Base-by-base conservation (phyloP, 2,797 vertebrate species). In the Crocidura indochinensis region DNA sequence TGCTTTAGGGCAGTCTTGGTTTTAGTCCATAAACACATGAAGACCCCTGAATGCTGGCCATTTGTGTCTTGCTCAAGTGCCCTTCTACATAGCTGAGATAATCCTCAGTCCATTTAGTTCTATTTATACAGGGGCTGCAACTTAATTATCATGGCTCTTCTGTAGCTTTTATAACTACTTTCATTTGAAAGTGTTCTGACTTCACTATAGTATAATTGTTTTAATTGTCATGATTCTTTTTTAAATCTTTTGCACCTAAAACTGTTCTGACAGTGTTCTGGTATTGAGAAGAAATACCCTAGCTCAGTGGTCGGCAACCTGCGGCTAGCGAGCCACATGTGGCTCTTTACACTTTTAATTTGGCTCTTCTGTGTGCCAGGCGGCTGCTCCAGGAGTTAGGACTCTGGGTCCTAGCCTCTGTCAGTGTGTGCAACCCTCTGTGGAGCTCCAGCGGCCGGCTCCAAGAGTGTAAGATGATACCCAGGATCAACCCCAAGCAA, bases 41-140 rank as follows among this genome's bases (percentile, higher is more conserved):
- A 26, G 5, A 7, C 12, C 4, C 0, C n/a, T 0, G 24, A 17
- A 27, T 72, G 68, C 38, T 1, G 7, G 49, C 3, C n/a, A 27
- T 26, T 14, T 38, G 24, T 2, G 26, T 2, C 1, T 11, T 7
- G 8, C 46, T 19, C 22, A 2, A 1, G 1, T 20, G 19, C 26
- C 0, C 46, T 24, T 19, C 46, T 72, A 72, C 10, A 38, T 9
- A 60, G 27, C 81, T 0, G 8, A 38, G 49, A 47, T 31, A 44
- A 71, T 26, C 14, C 44, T 72, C 29, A 9, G 27, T 26, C 62
- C 38, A 19, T 38, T 5, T 10, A 19, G 10, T 49, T 44, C 60
- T 56, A 10, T 49, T 17, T 47, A 38, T 38, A 44, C 80, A 47
- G 0, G 46, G 46, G 38, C 53, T 26, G 38, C 38, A 68, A 12